Conservation (phyloP, 2,888 invertebrate species). For the Agriotes lineatus region DNA sequence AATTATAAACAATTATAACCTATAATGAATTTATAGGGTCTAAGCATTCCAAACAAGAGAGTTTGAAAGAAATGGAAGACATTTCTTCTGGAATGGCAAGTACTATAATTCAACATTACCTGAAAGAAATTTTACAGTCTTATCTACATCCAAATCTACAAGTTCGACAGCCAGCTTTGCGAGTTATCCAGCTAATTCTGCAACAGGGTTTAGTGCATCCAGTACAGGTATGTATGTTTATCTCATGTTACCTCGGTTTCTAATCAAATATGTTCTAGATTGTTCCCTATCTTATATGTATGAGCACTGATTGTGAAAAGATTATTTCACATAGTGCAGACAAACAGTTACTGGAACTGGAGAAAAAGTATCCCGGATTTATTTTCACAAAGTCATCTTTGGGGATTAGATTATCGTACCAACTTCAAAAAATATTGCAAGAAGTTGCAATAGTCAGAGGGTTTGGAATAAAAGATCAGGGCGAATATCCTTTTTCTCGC, state of each 20-base stretch:
- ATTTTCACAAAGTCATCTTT: conserved; percentile 93
- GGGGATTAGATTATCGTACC: conserved; percentile 88
- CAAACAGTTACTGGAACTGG: conserved; percentile 94
- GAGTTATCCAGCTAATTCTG: conserved; percentile 89
- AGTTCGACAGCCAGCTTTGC: conserved; percentile 87
- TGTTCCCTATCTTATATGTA: conserved; percentile 93
- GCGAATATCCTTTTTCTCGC: conserved; percentile 81
- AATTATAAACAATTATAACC: too few relatives aligned
- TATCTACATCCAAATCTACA: conserved; percentile 82
- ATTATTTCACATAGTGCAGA: conserved; percentile 90
- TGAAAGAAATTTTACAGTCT: conserved; percentile 89
- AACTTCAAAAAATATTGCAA: conserved; percentile 80
- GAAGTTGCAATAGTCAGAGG: conserved; percentile 79
- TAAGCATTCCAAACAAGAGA: conserved; percentile 91
- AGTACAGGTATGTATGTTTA: conserved; percentile 72
- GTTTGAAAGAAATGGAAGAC: conserved; percentile 99
- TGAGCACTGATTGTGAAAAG: conserved; percentile 91
- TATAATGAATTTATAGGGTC: too few relatives aligned
- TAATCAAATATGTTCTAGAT: conserved; percentile 70
- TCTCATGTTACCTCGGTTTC: neutral
- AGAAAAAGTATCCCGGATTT: conserved; percentile 95
- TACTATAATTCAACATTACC: conserved; percentile 92
- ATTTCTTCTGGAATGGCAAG: conserved; percentile 96
- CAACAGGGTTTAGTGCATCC: conserved; percentile 95
- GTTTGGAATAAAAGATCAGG: conserved; percentile 74